Base-by-base conservation (phyloP, 35 echinoderm and acorn worm species). In the Hemicentrotus pulcherrimus region DNA sequence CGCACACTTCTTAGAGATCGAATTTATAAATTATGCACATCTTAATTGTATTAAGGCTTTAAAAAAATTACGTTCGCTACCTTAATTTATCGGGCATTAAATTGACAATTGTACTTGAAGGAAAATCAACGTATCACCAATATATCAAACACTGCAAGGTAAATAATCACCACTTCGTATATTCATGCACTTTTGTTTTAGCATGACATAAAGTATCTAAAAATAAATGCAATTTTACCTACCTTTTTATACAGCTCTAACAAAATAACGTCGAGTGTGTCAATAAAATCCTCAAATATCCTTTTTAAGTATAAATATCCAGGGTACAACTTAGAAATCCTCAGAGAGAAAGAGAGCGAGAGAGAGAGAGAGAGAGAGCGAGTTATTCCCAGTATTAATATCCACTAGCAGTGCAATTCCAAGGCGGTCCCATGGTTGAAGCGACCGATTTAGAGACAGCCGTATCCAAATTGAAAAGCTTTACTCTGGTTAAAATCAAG, bases 341-440 rank as follows among this genome's bases (percentile, higher is more conserved):
- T 78, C 65, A 78, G 22, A 22, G 65, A 41, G 24, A 78, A 4
- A 22, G 65, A 41, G 35, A 41, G 35, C 0, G 35, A 41, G 35
- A 41, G 24, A 78, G 22, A 22, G 65, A 41, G 35, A 41, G 35
- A 41, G 35, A 41, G 35, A 78, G 65, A 28, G 65, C 22, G 24
- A 28, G 7, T 24, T 22, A n/a, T 28, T 78, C 65, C 65, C 65
- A 78, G 65, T n/a, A 22, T 78, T 78, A 78, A 78, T 78, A 78
- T 78, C 65, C 65, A 78, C 18, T 78, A 78, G 65, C 6, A 78
- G 65, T 78, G 65, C 65, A 24, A 22, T 78, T 78, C 65, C 19
- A 78, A 78, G 65, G 65, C 65, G 65, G 18, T 78, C 65, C 65
- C 65, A 78, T 78, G 65, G 65, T 78, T 78, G 65, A 78, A 78